Evolutionary conservation across 2,113 vertebrate species (phyloP).

Genomic region (Albula glossodonta): DNA sequence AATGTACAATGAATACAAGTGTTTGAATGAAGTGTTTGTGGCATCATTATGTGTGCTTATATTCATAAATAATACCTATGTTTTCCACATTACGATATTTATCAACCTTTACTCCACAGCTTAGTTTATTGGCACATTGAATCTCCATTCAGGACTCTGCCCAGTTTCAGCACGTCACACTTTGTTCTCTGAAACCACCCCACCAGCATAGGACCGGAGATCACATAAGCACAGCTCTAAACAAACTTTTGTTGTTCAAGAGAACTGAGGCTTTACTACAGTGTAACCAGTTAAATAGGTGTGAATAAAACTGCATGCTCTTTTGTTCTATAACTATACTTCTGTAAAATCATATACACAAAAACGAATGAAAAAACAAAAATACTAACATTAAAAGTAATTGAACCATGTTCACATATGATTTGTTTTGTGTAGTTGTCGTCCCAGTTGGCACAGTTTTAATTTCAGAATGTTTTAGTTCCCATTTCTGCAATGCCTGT

Average conservation of each 20-base stretch:
- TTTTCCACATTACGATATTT: too few species aligned
- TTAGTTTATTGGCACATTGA: too few species aligned
- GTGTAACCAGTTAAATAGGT: too few species aligned
- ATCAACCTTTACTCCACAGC: too few species aligned
- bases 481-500: constrained; percentile 39
- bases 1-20: too few species aligned
- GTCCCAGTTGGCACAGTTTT: constrained; percentile 46
- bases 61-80: too few species aligned
- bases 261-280: too few species aligned
- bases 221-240: too few species aligned
- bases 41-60: too few species aligned
- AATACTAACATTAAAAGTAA: neutral
- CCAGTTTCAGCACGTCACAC: neutral
- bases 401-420: neutral
- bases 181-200: neutral
- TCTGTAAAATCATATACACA: neutral
- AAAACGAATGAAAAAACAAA: neutral
- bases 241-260: too few species aligned
- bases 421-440: neutral
- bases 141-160: neutral
- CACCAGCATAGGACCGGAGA: neutral
- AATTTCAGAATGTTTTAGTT: constrained; percentile 36
- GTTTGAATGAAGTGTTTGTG: too few species aligned
- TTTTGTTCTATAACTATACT: neutral
- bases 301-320: too few species aligned